These are phyloP conservation scores for Venturia canescens DNA, from an alignment of 1,140 invertebrate genomes.

Conservation along the genomic window DNA sequence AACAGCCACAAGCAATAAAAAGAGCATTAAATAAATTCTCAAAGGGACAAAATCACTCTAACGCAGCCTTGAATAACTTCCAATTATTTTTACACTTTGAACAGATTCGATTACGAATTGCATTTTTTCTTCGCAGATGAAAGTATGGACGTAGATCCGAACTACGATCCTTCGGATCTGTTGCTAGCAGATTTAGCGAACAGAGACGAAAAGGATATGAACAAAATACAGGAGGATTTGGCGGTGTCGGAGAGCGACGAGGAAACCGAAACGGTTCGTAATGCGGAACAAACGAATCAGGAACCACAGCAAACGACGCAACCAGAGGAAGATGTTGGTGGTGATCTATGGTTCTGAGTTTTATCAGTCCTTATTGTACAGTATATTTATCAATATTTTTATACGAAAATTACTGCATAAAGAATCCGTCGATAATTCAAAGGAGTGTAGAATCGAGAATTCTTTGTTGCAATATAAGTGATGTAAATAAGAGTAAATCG, in stretches of 20 bases:
- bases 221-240: slow-evolving; percentile 84
- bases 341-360: slow-evolving; percentile 78
- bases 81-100: too few relatives aligned
- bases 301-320: slow-evolving; percentile 59
- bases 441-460: not conserved
- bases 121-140: slow-evolving; percentile 79
- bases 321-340: slow-evolving; percentile 75
- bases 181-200: slow-evolving; percentile 79
- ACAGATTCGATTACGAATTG: slow-evolving; percentile 18
- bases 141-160: slow-evolving; percentile 88
- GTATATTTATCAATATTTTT: slow-evolving; percentile 39
- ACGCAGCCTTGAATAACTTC: not conserved
- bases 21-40: slow-evolving; percentile 2
- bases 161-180: slow-evolving; percentile 92
- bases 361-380: slow-evolving; percentile 44
- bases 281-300: slow-evolving; percentile 56
- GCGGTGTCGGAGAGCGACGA: slow-evolving; percentile 90
- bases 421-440: not conserved
- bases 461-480: not conserved
- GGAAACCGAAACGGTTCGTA: slow-evolving; percentile 74
- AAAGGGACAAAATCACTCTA: slow-evolving; percentile 13
- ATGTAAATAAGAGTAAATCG: not conserved
- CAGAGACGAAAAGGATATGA: slow-evolving; percentile 73
- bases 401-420: not conserved
- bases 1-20: too few relatives aligned